phyloP scores from a whole-genome alignment of 2,797 vertebrate species.

The Onychomys torridus region DNA sequence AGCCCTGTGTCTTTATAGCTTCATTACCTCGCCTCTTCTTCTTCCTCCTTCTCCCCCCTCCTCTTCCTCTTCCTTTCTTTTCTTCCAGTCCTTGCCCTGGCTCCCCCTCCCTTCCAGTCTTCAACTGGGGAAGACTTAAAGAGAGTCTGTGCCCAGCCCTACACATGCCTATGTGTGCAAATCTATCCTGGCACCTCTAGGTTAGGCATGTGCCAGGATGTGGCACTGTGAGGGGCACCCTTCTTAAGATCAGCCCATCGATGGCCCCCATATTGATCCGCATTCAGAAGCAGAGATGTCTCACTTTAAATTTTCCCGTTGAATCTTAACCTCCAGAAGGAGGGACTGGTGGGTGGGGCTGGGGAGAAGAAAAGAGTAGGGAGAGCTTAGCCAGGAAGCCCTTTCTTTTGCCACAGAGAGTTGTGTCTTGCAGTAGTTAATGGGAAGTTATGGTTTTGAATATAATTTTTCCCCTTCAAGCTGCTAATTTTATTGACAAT shows the following conservation, averaged over 20 bases:
- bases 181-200: conserved; percentile 47
- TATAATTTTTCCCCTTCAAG: conserved; percentile 87
- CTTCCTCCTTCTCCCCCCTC: neutral
- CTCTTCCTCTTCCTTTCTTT: neutral
- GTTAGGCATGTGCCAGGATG: conserved; percentile 37
- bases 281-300: conserved; percentile 63
- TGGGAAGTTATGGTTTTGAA: conserved; percentile 88
- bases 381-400: conserved; percentile 79
- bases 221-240: neutral
- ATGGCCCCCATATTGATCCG: conserved; percentile 61
- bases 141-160: neutral
- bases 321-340: conserved; percentile 71
- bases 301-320: conserved; percentile 74
- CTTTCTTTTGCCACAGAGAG: conserved; percentile 81
- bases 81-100: neutral
- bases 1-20: conserved; percentile 65
- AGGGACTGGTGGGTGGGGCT: neutral
- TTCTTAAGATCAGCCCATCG: neutral
- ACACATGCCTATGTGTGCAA: neutral
- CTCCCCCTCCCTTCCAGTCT: neutral
- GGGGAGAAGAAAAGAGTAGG: conserved; percentile 12
- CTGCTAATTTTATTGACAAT: conserved; percentile 91
- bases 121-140: conserved; percentile 23
- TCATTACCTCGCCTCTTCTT: neutral
- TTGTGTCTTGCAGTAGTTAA: conserved; percentile 85